A percentile compares a stretch with the other conserved stretches of the same genome.
Conservation (phyloP, 1,140 invertebrate species). For the Caenorhabditis briggsae region DNA sequence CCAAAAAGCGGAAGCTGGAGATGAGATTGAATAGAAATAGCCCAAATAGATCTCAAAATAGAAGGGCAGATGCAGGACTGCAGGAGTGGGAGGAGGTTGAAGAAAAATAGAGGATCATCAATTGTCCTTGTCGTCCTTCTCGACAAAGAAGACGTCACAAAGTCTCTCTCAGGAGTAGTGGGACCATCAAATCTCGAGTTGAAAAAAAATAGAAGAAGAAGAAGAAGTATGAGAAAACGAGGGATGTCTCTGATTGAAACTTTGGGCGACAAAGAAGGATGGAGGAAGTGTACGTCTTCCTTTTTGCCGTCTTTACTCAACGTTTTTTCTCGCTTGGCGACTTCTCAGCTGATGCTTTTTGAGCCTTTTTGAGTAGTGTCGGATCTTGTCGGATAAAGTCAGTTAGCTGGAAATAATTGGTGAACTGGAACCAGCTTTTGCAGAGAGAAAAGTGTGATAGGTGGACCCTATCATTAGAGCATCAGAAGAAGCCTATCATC, state of each 20-base stretch:
- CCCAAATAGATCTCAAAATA: constrained; percentile 2
- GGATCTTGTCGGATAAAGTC: constrained; percentile 7
- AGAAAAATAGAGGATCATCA: constrained; percentile 44
- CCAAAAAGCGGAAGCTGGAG: background rate
- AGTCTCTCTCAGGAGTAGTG: background rate
- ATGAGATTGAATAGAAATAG: constrained; percentile 24
- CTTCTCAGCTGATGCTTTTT: constrained; percentile 39
- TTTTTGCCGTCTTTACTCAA: background rate
- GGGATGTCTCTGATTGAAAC: constrained; percentile 36
- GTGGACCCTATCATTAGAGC: background rate
- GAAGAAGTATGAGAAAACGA: background rate
- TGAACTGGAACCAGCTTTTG: background rate
- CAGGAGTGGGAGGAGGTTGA: background rate
- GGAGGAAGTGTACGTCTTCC: constrained; percentile 39
- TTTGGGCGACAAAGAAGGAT: constrained; percentile 41
- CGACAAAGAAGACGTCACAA: constrained; percentile 42
- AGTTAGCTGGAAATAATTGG: constrained; percentile 19
- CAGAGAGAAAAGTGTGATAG: background rate
- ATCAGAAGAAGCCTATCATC: background rate
- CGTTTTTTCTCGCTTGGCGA: constrained; percentile 8
- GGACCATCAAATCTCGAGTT: constrained; percentile 50
- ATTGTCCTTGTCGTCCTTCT: constrained; percentile 48
- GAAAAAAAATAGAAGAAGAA: background rate
- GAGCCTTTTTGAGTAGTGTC: constrained; percentile 12
- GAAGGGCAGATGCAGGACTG: constrained; percentile 1